Evolutionary conservation across 2,888 invertebrate genomes (phyloP).

Genomic region (Steinernema scapterisci): DNA sequence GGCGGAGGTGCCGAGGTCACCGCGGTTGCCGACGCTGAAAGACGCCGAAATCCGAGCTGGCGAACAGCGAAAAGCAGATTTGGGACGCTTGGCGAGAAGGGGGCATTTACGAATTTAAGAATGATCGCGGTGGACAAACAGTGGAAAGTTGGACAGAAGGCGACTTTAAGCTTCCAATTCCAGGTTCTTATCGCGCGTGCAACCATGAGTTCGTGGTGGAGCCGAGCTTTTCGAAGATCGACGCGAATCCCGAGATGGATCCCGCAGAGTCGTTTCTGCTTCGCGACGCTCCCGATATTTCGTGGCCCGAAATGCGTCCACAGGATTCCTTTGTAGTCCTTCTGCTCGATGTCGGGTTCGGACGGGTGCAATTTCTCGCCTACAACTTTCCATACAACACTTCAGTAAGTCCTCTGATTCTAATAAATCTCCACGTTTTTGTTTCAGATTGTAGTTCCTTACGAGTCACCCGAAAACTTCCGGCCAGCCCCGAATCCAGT

Average conservation of each 20-base stretch:
- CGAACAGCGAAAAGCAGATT: neutral
- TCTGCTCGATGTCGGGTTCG: slow-evolving; percentile 64
- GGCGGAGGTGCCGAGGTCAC: slow-evolving; percentile 11
- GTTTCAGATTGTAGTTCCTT: slow-evolving; percentile 53
- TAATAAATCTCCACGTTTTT: neutral
- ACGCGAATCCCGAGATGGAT: slow-evolving; percentile 58
- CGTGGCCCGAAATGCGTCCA: slow-evolving; percentile 43
- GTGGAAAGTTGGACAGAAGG: neutral
- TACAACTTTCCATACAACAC: slow-evolving; percentile 61
- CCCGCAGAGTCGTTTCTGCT: slow-evolving; percentile 59
- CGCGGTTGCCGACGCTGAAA: neutral
- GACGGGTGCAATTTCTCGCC: slow-evolving; percentile 59
- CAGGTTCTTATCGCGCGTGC: slow-evolving; percentile 65
- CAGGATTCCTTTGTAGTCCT: slow-evolving; percentile 46
- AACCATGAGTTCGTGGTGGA: slow-evolving; percentile 61
- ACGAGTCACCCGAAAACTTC: slow-evolving; percentile 60
- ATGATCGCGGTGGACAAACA: neutral
- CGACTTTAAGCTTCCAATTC: slow-evolving; percentile 12
- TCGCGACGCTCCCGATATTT: slow-evolving; percentile 54
- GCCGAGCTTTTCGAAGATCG: slow-evolving; percentile 31
- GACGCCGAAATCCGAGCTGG: neutral
- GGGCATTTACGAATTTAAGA: slow-evolving; percentile 14
- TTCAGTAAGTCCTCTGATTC: too few relatives aligned
- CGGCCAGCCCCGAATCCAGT: slow-evolving; percentile 59
- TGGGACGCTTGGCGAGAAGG: neutral